Percentiles rank a stretch among this genome's conserved stretches.
Evolutionary conservation across 2,797 vertebrate species (phyloP).

Genomic region (Tolypeutes matacus): DNA sequence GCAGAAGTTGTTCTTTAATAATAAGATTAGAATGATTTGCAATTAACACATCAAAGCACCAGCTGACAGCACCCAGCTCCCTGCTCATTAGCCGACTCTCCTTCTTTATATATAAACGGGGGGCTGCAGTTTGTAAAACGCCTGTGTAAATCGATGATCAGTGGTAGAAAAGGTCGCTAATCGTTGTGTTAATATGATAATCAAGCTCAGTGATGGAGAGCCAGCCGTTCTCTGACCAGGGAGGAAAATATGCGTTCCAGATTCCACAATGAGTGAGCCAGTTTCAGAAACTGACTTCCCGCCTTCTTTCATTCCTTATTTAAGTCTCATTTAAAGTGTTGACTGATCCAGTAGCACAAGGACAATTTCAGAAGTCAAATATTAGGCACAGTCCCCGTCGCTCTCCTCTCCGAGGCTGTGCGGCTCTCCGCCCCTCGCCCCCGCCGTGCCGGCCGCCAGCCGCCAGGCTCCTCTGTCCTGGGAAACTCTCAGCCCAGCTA

Average conservation of each 20-base stretch:
- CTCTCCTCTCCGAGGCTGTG: accelerated
- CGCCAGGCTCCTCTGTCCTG: neutral
- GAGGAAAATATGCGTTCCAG: neutral
- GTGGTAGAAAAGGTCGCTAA: slow-evolving; percentile 9
- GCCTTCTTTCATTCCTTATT: neutral
- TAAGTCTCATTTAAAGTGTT: neutral
- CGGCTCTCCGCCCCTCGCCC: neutral
- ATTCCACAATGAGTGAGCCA: neutral
- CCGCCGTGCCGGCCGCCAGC: no score
- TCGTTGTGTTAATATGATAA: slow-evolving; percentile 8
- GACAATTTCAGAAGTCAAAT: neutral
- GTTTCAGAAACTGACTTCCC: neutral
- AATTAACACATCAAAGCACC: slow-evolving; percentile 71
- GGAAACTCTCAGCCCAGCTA: neutral
- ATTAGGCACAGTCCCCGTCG: accelerated
- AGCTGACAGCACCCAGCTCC: slow-evolving; percentile 40
- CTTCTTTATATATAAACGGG: slow-evolving; percentile 52
- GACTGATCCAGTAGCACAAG: neutral
- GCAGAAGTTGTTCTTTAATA: slow-evolving; percentile 57
- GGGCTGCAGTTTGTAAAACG: neutral
- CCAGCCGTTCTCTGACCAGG: neutral
- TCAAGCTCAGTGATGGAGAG: neutral
- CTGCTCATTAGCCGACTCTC: slow-evolving; percentile 34
- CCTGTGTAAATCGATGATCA: slow-evolving; percentile 48
- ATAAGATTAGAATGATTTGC: slow-evolving; percentile 63